Percentiles rank a stretch among this genome's conserved stretches.
Evolutionary conservation across 2,797 vertebrate species (phyloP).

Genomic region (Catamblyrhynchus diadema): DNA sequence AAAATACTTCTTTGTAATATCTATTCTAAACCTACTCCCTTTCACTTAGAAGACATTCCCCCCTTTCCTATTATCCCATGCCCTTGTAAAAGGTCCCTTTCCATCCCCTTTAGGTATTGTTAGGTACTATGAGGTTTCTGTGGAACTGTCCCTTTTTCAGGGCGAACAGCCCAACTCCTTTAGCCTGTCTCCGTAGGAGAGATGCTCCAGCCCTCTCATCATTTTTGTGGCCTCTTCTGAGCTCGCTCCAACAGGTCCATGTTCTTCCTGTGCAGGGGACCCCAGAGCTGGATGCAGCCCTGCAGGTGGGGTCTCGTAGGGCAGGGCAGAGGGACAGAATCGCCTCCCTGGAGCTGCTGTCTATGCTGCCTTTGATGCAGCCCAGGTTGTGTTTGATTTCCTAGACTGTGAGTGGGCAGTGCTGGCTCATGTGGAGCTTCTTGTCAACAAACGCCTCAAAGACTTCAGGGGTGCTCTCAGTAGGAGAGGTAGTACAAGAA

Average conservation of each 20-base stretch:
- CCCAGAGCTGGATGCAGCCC: neutral
- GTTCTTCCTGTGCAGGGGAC: neutral
- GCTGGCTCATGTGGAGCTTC: neutral
- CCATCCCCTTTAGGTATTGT: neutral
- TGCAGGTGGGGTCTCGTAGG: neutral
- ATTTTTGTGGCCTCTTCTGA: neutral
- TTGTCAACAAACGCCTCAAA: neutral
- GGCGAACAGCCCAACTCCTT: neutral
- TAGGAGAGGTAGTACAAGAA: neutral
- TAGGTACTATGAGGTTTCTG: neutral
- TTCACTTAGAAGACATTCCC: neutral
- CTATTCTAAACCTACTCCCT: neutral
- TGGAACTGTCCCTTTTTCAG: neutral
- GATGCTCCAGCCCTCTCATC: neutral
- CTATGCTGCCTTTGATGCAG: fast-evolving
- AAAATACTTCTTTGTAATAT: neutral
- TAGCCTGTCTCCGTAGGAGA: neutral
- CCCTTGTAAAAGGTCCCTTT: neutral
- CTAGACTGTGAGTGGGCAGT: fast-evolving
- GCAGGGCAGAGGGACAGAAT: neutral
- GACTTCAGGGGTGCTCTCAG: neutral
- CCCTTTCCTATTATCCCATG: fast-evolving
- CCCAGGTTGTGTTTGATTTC: neutral
- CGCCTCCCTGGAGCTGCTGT: neutral
- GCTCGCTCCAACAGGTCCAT: fast-evolving